A percentile compares a stretch with the other conserved stretches of the same genome.
Evolutionary conservation across 1,140 invertebrate species (phyloP).

Genomic region (Meteorus sp.): DNA sequence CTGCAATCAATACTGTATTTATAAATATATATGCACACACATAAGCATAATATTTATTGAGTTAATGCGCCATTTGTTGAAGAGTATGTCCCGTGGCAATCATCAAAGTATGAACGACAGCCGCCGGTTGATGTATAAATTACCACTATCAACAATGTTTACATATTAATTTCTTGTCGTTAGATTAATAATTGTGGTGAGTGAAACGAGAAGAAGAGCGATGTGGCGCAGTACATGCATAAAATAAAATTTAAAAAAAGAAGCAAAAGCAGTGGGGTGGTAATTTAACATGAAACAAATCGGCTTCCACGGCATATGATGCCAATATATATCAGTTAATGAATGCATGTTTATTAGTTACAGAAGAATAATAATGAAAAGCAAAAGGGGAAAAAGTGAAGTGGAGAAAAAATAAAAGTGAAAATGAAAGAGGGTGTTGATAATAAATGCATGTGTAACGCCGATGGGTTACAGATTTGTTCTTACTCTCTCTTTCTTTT

Average conservation of each 20-base stretch:
- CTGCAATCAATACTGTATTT: too few relatives aligned
- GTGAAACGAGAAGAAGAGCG: background rate
- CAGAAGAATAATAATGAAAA: background rate
- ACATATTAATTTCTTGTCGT: constrained; percentile 24
- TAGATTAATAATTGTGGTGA: constrained; percentile 13
- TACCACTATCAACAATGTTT: constrained; percentile 17
- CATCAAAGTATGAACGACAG: constrained; percentile 7
- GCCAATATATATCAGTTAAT: background rate
- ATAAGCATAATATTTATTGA: background rate
- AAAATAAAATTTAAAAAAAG: too few relatives aligned
- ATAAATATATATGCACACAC: too few relatives aligned
- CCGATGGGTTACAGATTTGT: background rate
- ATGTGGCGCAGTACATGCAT: background rate
- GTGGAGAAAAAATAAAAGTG: background rate
- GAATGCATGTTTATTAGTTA: background rate
- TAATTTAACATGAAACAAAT: too few relatives aligned
- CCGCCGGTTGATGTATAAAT: constrained; percentile 13
- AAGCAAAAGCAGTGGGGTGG: too few relatives aligned
- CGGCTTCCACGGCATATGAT: too few relatives aligned
- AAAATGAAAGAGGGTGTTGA: background rate
- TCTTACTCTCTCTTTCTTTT: too few relatives aligned
- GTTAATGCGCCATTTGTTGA: background rate
- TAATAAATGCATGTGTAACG: background rate
- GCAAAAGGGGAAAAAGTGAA: background rate
- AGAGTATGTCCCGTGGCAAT: background rate